Evolutionary conservation across 2,888 invertebrate species (phyloP).

Genomic region (Mesorhabditis sp.): DNA sequence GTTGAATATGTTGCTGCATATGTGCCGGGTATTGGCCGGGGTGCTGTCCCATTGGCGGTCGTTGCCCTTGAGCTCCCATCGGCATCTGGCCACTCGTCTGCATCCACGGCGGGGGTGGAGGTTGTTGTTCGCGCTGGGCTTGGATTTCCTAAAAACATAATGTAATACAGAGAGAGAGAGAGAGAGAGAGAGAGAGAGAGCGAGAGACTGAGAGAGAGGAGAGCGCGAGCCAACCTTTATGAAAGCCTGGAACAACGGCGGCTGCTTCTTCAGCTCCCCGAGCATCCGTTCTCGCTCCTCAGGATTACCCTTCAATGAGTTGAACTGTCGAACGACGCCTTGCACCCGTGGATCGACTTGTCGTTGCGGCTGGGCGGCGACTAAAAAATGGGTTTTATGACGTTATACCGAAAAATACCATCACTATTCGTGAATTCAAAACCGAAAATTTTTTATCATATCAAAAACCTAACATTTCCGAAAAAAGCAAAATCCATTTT

Average conservation of each 20-base stretch:
- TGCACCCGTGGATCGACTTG: not conserved
- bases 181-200: not conserved
- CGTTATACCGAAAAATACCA: no score
- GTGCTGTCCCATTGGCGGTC: not conserved
- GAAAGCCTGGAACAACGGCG: conserved; percentile 88
- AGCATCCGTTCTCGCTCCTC: conserved; percentile 85
- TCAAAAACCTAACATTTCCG: no score
- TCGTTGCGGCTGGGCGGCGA: no score
- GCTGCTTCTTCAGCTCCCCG: conserved; percentile 84
- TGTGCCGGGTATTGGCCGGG: conserved; percentile 3
- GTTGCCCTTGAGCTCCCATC: not conserved
- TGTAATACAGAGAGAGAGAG: not conserved
- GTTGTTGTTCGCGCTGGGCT: not conserved
- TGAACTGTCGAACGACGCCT: not conserved
- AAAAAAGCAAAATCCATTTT: no score
- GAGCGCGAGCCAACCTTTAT: conserved; percentile 66
- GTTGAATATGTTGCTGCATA: conserved; percentile 8
- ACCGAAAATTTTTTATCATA: no score
- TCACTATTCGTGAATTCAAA: no score
- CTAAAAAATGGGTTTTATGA: no score
- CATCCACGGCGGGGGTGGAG: not conserved
- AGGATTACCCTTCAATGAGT: conserved; percentile 60
- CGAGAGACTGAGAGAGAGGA: not conserved
- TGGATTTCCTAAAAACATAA: not conserved
- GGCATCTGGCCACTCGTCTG: not conserved